Evolutionary conservation across 2,797 vertebrate genomes (phyloP).

Genomic region (Melanotaenia parkinsoni): DNA sequence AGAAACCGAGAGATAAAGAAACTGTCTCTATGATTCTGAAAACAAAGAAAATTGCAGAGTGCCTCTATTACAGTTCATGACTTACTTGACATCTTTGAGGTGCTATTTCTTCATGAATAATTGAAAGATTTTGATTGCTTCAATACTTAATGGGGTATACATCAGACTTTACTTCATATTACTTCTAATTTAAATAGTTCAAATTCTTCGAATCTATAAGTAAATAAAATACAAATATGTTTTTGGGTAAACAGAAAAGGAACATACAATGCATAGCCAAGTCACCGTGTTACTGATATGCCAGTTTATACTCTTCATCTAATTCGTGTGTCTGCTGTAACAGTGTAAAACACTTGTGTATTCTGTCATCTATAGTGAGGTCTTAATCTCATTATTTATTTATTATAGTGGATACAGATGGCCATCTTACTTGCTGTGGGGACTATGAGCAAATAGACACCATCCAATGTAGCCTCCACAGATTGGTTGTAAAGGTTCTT

Average conservation of each 20-base stretch:
- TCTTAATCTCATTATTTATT: background rate
- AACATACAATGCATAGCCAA: background rate
- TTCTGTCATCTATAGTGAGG: background rate
- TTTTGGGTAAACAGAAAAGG: background rate
- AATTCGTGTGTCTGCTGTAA: background rate
- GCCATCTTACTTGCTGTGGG: conserved; percentile 94
- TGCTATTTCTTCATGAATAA: conserved; percentile 22
- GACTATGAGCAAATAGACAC: conserved; percentile 95
- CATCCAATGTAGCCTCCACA: conserved; percentile 95
- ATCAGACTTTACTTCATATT: conserved; percentile 1
- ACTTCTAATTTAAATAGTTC: background rate
- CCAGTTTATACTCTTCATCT: background rate
- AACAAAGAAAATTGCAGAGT: conserved; percentile 5
- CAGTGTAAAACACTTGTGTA: background rate
- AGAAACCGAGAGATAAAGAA: background rate
- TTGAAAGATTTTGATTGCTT: background rate
- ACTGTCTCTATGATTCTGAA: background rate
- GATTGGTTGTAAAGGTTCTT: conserved; percentile 96
- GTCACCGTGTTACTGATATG: background rate
- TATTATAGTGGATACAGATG: background rate
- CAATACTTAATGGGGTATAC: background rate
- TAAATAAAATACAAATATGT: background rate
- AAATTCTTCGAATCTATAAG: background rate
- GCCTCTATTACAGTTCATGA: background rate
- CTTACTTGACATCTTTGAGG: background rate